These are phyloP conservation scores for Astropecten irregularis DNA, from an alignment of 53 echinoderm and acorn worm genomes.

Conservation along the genomic window DNA sequence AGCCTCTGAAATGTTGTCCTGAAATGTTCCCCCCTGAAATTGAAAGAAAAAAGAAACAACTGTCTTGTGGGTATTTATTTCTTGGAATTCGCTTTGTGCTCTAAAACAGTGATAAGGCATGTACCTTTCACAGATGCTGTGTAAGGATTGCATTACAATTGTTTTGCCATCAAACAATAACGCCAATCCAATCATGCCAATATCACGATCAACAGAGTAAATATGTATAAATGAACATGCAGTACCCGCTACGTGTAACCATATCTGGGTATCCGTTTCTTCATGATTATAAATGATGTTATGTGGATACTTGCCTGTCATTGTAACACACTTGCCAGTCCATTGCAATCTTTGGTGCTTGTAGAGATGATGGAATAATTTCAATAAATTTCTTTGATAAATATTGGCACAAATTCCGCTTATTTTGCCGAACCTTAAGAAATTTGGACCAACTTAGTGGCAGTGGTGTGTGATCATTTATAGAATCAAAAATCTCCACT, in stretches of 20 bases:
- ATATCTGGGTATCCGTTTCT: constrained; percentile 71
- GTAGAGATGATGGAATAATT: neutral
- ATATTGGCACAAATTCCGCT: constrained; percentile 36
- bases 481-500: neutral
- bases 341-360: constrained; percentile 1
- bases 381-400: constrained; percentile 26
- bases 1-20: too few species aligned
- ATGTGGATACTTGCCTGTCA: neutral
- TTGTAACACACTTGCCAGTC: constrained; percentile 1
- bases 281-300: constrained; percentile 57
- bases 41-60: too few species aligned
- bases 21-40: too few species aligned
- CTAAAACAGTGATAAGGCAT: too few species aligned
- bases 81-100: too few species aligned
- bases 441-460: constrained; percentile 43
- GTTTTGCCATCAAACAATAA: constrained; percentile 42
- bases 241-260: constrained; percentile 46
- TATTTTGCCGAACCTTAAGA: constrained; percentile 28
- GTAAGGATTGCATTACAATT: constrained; percentile 59
- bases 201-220: constrained; percentile 60
- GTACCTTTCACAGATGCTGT: too few species aligned
- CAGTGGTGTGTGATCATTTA: constrained; percentile 5
- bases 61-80: too few species aligned
- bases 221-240: constrained; percentile 1
- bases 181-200: constrained; percentile 58